Conservation (phyloP, 1,140 invertebrate genomes). For the Acyrthosiphon pisum region DNA sequence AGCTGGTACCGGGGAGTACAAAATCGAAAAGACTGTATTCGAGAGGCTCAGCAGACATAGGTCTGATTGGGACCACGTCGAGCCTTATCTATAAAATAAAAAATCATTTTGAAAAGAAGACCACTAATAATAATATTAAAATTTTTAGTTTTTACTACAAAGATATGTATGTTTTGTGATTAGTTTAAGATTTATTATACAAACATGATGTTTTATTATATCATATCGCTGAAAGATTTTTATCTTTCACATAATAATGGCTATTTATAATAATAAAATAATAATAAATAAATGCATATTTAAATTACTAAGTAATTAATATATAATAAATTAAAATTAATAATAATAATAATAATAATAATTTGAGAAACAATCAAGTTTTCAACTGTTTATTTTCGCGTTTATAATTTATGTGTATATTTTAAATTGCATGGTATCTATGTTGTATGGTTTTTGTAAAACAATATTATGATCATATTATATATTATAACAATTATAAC, state of each 20-base stretch:
- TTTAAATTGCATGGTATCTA: slow-evolving; percentile 26
- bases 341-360: slow-evolving; percentile 26
- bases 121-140: slow-evolving; percentile 17
- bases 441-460: neutral
- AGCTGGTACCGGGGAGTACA: slow-evolving; percentile 90
- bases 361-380: slow-evolving; percentile 45
- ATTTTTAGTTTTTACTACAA: slow-evolving; percentile 29
- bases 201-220: slow-evolving; percentile 23
- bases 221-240: slow-evolving; percentile 37
- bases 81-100: slow-evolving; percentile 47
- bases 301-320: slow-evolving; percentile 30
- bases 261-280: slow-evolving; percentile 31
- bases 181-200: slow-evolving; percentile 43
- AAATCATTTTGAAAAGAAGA: slow-evolving; percentile 42
- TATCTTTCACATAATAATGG: slow-evolving; percentile 38
- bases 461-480: slow-evolving; percentile 6
- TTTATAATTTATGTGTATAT: slow-evolving; percentile 27
- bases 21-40: slow-evolving; percentile 85
- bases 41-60: slow-evolving; percentile 85
- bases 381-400: slow-evolving; percentile 35
- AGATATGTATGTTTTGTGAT: slow-evolving; percentile 48
- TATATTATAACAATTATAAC: slow-evolving; percentile 24
- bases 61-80: slow-evolving; percentile 73
- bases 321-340: slow-evolving; percentile 23
- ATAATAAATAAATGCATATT: slow-evolving; percentile 8